Evolutionary conservation across 2,888 invertebrate genomes (phyloP).

Genomic region (Cyaniris semiargus): DNA sequence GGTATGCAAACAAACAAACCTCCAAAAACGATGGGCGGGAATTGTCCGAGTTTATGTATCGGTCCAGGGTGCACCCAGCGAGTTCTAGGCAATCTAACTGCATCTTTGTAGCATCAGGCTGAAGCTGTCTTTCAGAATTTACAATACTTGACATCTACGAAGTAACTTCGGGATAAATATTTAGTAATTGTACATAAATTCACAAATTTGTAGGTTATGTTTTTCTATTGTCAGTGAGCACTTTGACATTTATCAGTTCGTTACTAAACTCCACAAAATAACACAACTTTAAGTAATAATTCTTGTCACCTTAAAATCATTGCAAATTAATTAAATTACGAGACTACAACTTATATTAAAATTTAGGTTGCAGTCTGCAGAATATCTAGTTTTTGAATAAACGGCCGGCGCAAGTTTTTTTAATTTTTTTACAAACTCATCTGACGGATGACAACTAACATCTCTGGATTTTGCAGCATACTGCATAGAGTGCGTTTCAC

Average conservation of each 20-base stretch:
- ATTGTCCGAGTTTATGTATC: constrained; percentile 84
- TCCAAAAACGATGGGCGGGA: constrained; percentile 86
- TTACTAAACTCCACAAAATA: constrained; percentile 7
- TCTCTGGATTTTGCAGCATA: too few relatives aligned
- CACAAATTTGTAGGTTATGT: constrained; percentile 39
- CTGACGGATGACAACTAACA: too few relatives aligned
- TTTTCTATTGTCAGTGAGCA: constrained; percentile 38
- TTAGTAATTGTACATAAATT: constrained; percentile 42
- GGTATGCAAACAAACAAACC: constrained; percentile 48
- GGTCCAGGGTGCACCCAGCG: constrained; percentile 90
- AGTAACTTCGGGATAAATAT: constrained; percentile 48
- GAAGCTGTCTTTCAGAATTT: constrained; percentile 58
- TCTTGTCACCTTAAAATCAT: constrained; percentile 10
- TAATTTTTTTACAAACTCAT: neutral
- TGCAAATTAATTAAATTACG: neutral
- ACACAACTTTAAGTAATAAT: neutral
- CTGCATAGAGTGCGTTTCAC: too few relatives aligned
- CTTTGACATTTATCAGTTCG: constrained; percentile 24
- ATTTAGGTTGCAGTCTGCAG: neutral
- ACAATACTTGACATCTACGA: constrained; percentile 71
- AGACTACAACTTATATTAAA: neutral
- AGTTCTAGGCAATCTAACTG: constrained; percentile 86
- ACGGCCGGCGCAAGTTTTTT: neutral
- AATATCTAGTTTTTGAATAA: neutral
- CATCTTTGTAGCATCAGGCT: constrained; percentile 66